These are phyloP conservation scores for Polyommatus icarus DNA, from an alignment of 2,888 invertebrate species.

Conservation along the genomic window DNA sequence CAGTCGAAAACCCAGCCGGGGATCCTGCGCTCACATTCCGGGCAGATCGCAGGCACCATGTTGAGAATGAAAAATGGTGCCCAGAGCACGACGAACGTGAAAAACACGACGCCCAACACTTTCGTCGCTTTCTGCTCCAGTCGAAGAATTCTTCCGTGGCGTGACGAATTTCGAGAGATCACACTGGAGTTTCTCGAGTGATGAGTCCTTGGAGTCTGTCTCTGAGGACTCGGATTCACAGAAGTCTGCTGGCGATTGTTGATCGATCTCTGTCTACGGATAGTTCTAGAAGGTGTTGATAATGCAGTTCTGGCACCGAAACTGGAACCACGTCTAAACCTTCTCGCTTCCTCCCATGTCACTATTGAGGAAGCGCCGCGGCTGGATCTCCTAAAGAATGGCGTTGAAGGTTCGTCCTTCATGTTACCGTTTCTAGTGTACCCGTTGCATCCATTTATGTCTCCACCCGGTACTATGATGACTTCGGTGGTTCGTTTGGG, in stretches of 20 bases:
- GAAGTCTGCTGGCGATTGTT: constrained; percentile 58
- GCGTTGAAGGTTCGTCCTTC: constrained; percentile 65
- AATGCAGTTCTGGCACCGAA: constrained; percentile 83
- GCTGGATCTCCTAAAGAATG: constrained; percentile 76
- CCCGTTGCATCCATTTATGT: constrained; percentile 68
- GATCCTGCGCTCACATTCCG: constrained; percentile 87
- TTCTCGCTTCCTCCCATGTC: constrained; percentile 86
- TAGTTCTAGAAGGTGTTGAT: constrained; percentile 73
- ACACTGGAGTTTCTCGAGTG: constrained; percentile 91
- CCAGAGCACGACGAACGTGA: constrained; percentile 96
- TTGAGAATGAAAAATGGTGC: constrained; percentile 97
- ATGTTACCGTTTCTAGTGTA: constrained; percentile 61
- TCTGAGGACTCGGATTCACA: constrained; percentile 62
- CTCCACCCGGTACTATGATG: constrained; percentile 79
- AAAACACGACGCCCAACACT: constrained; percentile 96
- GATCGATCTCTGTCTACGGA: constrained; percentile 64
- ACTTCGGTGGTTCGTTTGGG: constrained; percentile 73
- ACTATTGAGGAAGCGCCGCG: constrained; percentile 88
- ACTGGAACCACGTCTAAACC: constrained; percentile 85
- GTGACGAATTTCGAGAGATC: constrained; percentile 88
- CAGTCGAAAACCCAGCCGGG: constrained; percentile 91
- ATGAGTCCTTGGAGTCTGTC: constrained; percentile 83
- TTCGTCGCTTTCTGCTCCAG: constrained; percentile 98
- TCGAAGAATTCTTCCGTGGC: constrained; percentile 90
- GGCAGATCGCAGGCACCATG: constrained; percentile 90